Evolutionary conservation across 2,113 vertebrate species (phyloP).

Genomic region (Lepidothrix coronata): DNA sequence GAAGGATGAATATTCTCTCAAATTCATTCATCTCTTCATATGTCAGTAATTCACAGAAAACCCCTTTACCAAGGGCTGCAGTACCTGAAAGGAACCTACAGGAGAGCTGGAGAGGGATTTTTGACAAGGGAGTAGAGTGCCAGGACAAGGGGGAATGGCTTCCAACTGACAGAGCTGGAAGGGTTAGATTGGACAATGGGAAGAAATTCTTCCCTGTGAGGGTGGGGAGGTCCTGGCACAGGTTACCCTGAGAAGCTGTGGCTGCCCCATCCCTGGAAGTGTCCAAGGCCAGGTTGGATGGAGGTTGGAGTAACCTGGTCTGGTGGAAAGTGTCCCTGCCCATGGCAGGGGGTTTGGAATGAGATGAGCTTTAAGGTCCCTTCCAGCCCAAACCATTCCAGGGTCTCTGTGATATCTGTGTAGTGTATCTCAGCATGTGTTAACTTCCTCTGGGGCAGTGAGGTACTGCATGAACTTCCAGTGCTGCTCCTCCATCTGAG

Average conservation of each 20-base stretch:
- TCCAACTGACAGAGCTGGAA: neutral
- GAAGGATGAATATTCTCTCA: fast-evolving
- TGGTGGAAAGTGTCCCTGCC: neutral
- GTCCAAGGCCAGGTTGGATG: neutral
- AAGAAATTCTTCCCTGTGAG: neutral
- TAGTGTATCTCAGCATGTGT: neutral
- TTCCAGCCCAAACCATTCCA: neutral
- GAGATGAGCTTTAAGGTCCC: neutral
- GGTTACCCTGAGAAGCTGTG: neutral
- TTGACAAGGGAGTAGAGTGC: neutral
- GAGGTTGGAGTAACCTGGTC: neutral
- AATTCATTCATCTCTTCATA: neutral
- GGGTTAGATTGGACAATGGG: neutral
- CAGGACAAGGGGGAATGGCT: neutral
- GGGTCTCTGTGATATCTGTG: neutral
- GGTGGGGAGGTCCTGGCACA: neutral
- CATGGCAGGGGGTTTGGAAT: fast-evolving
- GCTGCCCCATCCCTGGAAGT: neutral
- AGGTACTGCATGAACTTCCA: neutral
- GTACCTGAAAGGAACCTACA: neutral
- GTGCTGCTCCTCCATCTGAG: neutral
- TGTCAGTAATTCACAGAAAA: neutral
- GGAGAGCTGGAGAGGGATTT: neutral
- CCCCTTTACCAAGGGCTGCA: neutral
- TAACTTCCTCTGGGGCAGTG: neutral